These are phyloP conservation scores for Drosophila albomicans DNA, from an alignment of 1,140 invertebrate genomes.

Conservation along the genomic window DNA sequence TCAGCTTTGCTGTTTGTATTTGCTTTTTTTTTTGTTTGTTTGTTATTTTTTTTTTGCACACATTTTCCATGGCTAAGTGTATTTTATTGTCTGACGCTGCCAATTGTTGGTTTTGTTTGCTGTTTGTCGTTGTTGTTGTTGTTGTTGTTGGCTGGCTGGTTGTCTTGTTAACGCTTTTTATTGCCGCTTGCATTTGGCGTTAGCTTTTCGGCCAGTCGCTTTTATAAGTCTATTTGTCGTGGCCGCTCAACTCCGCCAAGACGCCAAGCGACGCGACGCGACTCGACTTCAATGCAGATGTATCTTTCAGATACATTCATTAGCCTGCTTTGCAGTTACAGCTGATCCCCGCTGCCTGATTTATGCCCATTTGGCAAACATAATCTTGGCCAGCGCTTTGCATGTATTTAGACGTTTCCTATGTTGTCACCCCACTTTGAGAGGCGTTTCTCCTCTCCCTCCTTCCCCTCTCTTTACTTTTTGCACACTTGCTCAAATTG, in stretches of 20 bases:
- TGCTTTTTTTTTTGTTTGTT: background rate
- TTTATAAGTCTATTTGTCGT: slow-evolving; percentile 71
- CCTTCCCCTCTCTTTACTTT: slow-evolving; percentile 11
- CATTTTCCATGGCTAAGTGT: slow-evolving; percentile 51
- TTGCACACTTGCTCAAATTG: slow-evolving; percentile 45
- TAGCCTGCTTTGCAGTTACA: slow-evolving; percentile 72
- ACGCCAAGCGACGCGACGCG: background rate
- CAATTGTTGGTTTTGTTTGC: slow-evolving; percentile 55
- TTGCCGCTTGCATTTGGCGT: slow-evolving; percentile 58
- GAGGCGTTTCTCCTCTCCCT: background rate
- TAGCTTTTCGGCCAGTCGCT: slow-evolving; percentile 45
- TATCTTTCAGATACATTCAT: slow-evolving; percentile 79
- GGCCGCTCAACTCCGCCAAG: slow-evolving; percentile 31
- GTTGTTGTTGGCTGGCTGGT: slow-evolving; percentile 43
- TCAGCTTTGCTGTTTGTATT: background rate
- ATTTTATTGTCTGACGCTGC: slow-evolving; percentile 71
- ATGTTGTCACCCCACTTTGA: slow-evolving; percentile 65
- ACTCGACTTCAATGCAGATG: slow-evolving; percentile 62
- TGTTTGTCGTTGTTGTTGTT: slow-evolving; percentile 48
- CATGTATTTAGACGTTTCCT: slow-evolving; percentile 73
- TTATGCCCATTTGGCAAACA: slow-evolving; percentile 66
- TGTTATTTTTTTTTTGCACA: slow-evolving; percentile 10
- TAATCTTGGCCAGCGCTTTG: slow-evolving; percentile 44
- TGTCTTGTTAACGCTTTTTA: slow-evolving; percentile 80
- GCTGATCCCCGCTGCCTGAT: slow-evolving; percentile 48